phyloP scores from a whole-genome alignment of 2,888 invertebrate genomes.

The Eustalomyia histrio region DNA sequence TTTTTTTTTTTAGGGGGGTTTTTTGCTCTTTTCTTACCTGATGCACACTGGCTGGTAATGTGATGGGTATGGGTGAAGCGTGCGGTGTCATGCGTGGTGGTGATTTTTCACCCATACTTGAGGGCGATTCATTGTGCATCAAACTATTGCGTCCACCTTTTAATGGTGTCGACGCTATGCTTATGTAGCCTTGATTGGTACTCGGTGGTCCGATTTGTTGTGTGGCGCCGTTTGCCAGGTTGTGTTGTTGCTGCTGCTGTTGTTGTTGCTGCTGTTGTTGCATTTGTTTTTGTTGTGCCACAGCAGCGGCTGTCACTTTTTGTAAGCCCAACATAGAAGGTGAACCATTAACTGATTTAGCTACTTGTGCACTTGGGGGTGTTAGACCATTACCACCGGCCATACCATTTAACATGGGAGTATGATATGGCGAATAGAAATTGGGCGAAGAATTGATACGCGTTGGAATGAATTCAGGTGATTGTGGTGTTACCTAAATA shows the following conservation, averaged over 20 bases:
- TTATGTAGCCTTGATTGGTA: constrained; percentile 70
- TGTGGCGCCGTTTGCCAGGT: constrained; percentile 69
- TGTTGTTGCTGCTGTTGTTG: constrained; percentile 69
- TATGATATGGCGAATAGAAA: constrained; percentile 78
- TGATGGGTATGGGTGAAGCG: constrained; percentile 79
- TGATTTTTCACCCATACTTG: constrained; percentile 78
- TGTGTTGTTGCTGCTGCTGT: constrained; percentile 70
- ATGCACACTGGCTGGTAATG: constrained; percentile 77
- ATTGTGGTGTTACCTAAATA: constrained; percentile 80
- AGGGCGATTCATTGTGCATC: constrained; percentile 77
- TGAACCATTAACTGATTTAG: constrained; percentile 71
- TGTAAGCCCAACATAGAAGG: constrained; percentile 75
- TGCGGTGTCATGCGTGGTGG: constrained; percentile 80
- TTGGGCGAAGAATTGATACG: constrained; percentile 78
- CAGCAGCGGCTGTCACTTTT: constrained; percentile 73
- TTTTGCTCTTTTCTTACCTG: constrained; percentile 72
- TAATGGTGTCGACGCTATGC: constrained; percentile 75
- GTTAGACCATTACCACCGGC: constrained; percentile 70
- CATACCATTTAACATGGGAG: constrained; percentile 72
- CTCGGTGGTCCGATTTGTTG: constrained; percentile 61
- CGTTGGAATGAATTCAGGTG: constrained; percentile 81
- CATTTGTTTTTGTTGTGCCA: constrained; percentile 74
- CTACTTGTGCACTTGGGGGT: constrained; percentile 68
- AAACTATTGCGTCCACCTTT: constrained; percentile 73
- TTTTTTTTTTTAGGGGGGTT: no score